Conservation (phyloP, 2,797 vertebrate genomes). For the Poecilia wingei region DNA sequence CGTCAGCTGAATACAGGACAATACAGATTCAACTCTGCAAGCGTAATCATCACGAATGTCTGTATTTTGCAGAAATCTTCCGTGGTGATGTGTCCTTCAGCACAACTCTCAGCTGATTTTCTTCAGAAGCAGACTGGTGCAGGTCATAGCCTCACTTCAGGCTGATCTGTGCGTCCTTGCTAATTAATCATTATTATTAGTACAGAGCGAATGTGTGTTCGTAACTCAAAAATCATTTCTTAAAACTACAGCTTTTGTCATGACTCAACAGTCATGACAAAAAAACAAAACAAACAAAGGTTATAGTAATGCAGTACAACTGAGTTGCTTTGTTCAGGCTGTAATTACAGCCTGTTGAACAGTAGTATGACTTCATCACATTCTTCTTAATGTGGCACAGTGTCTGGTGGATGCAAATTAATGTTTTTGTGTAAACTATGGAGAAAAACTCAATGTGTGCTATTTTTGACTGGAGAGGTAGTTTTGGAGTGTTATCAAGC, state of each 20-base stretch:
- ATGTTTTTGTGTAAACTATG: slow-evolving; percentile 47
- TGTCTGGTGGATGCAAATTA: slow-evolving; percentile 36
- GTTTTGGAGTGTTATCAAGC: slow-evolving; percentile 30
- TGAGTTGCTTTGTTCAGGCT: slow-evolving; percentile 7
- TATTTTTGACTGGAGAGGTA: slow-evolving; percentile 50
- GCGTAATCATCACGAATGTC: neutral
- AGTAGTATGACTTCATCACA: slow-evolving; percentile 41
- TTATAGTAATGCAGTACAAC: slow-evolving; percentile 31
- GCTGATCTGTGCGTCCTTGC: slow-evolving; percentile 22
- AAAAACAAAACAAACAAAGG: neutral
- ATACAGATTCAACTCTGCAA: neutral
- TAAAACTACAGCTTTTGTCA: slow-evolving; percentile 2
- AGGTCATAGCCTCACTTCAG: slow-evolving; percentile 41
- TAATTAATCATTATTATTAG: slow-evolving; percentile 41
- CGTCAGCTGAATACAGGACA: neutral
- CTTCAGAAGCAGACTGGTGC: slow-evolving; percentile 1
- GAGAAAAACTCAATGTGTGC: slow-evolving; percentile 48
- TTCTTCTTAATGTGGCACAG: slow-evolving; percentile 24
- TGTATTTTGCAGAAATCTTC: slow-evolving; percentile 14
- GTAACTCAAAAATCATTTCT: slow-evolving; percentile 5
- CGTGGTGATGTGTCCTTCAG: slow-evolving; percentile 1
- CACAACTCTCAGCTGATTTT: slow-evolving; percentile 7
- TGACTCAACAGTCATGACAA: neutral
- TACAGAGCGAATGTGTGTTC: slow-evolving; percentile 16
- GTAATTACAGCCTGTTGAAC: slow-evolving; percentile 46